A percentile compares a stretch with the other conserved stretches of the same genome.
These are phyloP conservation scores for Smutsia gigantea DNA, from an alignment of 2,797 vertebrate species.

Conservation along the genomic window DNA sequence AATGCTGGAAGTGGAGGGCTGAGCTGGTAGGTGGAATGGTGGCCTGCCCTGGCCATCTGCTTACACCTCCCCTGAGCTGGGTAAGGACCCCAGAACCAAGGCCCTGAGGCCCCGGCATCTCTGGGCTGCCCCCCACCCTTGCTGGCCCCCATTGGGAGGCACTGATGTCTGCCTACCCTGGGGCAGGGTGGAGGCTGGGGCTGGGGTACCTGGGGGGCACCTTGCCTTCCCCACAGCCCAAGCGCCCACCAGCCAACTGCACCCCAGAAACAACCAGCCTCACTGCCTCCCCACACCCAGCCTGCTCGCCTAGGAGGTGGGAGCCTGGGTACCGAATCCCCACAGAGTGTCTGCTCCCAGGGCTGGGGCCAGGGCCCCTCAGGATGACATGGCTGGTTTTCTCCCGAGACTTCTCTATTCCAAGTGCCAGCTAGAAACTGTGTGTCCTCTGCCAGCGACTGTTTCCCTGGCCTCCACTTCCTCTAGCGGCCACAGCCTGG, in stretches of 20 bases:
- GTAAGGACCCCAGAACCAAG: not conserved
- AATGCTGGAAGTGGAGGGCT: not conserved
- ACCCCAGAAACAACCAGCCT: not conserved
- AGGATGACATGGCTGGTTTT: not conserved
- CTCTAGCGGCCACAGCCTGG: rapidly evolving
- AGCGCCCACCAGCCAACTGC: not conserved
- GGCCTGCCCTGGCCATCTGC: not conserved
- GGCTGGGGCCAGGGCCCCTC: rapidly evolving
- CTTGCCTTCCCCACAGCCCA: too few species aligned
- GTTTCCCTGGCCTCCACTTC: too few species aligned
- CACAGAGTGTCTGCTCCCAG: rapidly evolving
- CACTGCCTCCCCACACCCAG: too few species aligned
- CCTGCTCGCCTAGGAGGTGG: not conserved
- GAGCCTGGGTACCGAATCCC: not conserved
- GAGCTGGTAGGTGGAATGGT: too few species aligned
- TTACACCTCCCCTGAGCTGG: not conserved
- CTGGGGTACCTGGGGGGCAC: not conserved
- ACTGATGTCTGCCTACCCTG: not conserved
- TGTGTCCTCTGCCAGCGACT: not conserved
- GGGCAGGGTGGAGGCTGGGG: not conserved
- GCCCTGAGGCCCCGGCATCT: not conserved
- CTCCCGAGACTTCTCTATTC: not conserved
- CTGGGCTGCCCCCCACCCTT: too few species aligned
- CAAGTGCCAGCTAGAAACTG: not conserved
- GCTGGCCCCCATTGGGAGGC: not conserved